Evolutionary conservation across 53 echinoderm and acorn worm genomes (phyloP).

Genomic region (Glandiceps talaboti): DNA sequence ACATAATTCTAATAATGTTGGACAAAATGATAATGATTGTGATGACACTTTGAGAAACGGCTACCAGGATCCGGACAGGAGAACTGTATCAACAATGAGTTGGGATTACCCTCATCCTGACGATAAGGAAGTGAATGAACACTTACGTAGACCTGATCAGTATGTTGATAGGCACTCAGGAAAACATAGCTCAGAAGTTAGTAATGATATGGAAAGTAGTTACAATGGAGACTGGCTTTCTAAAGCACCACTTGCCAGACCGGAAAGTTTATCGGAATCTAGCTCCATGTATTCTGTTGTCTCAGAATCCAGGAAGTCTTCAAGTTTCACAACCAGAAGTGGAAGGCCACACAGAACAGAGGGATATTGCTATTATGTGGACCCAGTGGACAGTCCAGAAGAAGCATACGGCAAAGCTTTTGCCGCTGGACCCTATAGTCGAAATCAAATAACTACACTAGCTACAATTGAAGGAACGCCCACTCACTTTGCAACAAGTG

Average conservation of each 20-base stretch:
- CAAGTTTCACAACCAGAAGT: background rate
- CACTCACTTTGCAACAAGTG: background rate
- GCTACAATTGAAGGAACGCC: conserved; percentile 25
- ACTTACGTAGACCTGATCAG: background rate
- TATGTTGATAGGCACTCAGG: background rate
- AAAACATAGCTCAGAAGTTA: background rate
- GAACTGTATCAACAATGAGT: background rate
- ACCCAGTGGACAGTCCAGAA: conserved; percentile 6
- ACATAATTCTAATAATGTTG: background rate
- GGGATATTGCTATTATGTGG: conserved; percentile 84
- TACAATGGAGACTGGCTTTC: background rate
- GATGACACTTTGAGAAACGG: background rate
- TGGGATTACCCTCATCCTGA: background rate
- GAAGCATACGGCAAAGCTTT: background rate
- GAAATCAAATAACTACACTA: conserved; percentile 12
- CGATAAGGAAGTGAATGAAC: background rate
- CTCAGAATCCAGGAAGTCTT: background rate
- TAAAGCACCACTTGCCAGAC: background rate
- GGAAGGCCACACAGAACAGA: conserved; percentile 6
- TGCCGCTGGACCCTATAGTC: background rate
- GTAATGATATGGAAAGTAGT: background rate
- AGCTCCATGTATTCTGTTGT: background rate
- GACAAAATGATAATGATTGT: too few species aligned
- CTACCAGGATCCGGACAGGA: background rate
- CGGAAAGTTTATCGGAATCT: background rate